These are phyloP conservation scores for Rhadina sibilatrix DNA, from an alignment of 2,113 vertebrate species.

Conservation along the genomic window DNA sequence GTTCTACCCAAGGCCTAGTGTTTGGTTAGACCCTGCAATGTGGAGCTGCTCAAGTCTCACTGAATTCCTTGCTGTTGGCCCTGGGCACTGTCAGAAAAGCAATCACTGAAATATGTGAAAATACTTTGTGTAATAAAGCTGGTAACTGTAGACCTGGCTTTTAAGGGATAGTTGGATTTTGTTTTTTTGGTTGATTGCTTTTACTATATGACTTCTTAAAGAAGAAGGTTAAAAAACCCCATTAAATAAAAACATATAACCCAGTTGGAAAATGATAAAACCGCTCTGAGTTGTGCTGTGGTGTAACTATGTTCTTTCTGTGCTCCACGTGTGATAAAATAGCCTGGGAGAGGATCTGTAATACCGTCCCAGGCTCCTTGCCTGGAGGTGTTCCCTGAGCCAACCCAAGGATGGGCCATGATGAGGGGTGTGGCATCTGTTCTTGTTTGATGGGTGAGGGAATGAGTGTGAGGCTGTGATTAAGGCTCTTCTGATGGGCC, in stretches of 20 bases:
- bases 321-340: not conserved
- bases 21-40: not conserved
- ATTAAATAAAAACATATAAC: not conserved
- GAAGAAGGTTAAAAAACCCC: rapidly evolving
- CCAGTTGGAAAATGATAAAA: not conserved
- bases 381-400: not conserved
- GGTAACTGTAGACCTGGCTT: no score
- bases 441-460: not conserved
- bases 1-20: not conserved
- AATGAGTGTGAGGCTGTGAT: not conserved
- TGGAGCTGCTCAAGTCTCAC: not conserved
- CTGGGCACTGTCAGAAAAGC: not conserved
- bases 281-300: not conserved
- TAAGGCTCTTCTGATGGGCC: not conserved
- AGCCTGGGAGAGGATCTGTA: not conserved
- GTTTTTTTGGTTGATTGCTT: not conserved
- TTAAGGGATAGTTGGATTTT: not conserved
- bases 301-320: not conserved
- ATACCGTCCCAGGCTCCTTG: not conserved
- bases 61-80: not conserved
- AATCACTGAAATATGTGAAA: not conserved
- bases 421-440: not conserved
- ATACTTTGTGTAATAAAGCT: not conserved
- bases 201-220: not conserved
- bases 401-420: not conserved